phyloP scores from a whole-genome alignment of 64 coral and sea anemone genomes.

The Stichodactyla mertensii region DNA sequence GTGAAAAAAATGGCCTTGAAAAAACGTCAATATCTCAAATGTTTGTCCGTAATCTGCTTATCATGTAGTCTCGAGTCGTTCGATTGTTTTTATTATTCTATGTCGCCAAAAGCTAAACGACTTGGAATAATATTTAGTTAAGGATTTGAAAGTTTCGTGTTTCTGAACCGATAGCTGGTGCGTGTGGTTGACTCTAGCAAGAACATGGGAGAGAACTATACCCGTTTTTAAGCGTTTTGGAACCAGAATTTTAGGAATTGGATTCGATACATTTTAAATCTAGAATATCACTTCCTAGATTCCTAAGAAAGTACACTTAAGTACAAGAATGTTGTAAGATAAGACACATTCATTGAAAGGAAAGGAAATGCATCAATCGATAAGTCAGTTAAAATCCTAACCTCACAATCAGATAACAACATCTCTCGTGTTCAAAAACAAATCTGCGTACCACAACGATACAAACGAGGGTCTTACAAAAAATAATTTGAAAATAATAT shows the following conservation, averaged over 20 bases:
- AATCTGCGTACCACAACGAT: too few relatives aligned
- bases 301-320: not conserved
- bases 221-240: not conserved
- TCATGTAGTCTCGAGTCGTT: not conserved
- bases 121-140: constrained; percentile 1
- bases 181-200: not conserved
- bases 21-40: not conserved
- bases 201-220: not conserved
- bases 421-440: too few relatives aligned
- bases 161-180: not conserved
- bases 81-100: not conserved
- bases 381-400: not conserved
- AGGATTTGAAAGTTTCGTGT: not conserved
- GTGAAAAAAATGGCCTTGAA: constrained; percentile 3
- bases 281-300: not conserved
- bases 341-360: too few relatives aligned
- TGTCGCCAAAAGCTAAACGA: constrained; percentile 2
- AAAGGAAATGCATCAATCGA: not conserved
- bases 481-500: too few relatives aligned
- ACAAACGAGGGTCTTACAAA: too few relatives aligned
- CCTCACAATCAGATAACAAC: not conserved
- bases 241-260: not conserved
- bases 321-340: not conserved
- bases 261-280: not conserved
- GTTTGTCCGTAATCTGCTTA: not conserved